Conservation (phyloP, 2,888 invertebrate species). For the Coleophora deauratella region DNA sequence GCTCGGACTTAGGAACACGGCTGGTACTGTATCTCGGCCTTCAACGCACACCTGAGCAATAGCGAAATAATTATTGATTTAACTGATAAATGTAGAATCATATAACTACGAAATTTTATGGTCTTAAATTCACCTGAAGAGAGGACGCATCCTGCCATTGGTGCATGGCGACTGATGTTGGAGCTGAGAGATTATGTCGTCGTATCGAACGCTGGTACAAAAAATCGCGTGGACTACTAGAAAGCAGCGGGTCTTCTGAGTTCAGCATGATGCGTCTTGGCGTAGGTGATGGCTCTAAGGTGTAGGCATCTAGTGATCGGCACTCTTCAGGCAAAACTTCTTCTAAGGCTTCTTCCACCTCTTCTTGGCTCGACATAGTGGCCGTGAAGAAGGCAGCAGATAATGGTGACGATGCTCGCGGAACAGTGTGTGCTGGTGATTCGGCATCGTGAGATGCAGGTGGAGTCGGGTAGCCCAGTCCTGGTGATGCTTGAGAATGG, state of each 20-base stretch:
- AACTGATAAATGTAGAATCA: neutral
- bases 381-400: conserved; percentile 89
- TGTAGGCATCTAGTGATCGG: conserved; percentile 75
- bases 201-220: conserved; percentile 54
- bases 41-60: conserved; percentile 57
- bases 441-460: conserved; percentile 91
- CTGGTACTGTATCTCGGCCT: conserved; percentile 80
- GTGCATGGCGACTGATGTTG: conserved; percentile 38
- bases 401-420: conserved; percentile 85
- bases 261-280: conserved; percentile 91
- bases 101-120: neutral
- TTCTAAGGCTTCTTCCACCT: conserved; percentile 88
- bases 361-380: conserved; percentile 89
- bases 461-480: conserved; percentile 88
- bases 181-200: conserved; percentile 37
- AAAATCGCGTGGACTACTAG: conserved; percentile 89
- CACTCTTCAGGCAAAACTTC: conserved; percentile 88
- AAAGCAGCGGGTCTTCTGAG: conserved; percentile 88
- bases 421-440: conserved; percentile 75
- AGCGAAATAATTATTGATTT: conserved; percentile 4
- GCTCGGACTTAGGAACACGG: conserved; percentile 85
- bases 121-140: conserved; percentile 40
- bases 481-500: conserved; percentile 76
- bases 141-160: conserved; percentile 56
- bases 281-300: conserved; percentile 77